Conservation (phyloP, 2,113 vertebrate species). For the Aptenodytes patagonicus region DNA sequence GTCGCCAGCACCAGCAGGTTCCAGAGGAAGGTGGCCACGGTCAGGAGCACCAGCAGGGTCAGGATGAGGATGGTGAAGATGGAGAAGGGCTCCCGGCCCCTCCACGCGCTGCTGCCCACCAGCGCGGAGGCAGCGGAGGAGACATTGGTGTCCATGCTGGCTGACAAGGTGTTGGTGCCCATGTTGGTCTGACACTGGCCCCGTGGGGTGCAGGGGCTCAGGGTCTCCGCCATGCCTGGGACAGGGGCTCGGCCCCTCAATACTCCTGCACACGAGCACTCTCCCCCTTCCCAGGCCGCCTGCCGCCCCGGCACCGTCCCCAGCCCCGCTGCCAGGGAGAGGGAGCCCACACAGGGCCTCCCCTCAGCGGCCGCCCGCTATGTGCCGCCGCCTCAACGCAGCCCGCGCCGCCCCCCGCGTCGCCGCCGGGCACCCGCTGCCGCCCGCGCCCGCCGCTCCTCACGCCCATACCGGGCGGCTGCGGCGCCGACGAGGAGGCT, state of each 20-base stretch:
- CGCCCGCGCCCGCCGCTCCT: neutral
- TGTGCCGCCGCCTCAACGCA: neutral
- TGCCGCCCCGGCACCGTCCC: neutral
- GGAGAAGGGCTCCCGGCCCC: constrained; percentile 69
- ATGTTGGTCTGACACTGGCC: neutral
- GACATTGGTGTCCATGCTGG: neutral
- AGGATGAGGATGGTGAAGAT: constrained; percentile 83
- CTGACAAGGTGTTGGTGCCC: neutral
- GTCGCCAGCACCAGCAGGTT: constrained; percentile 91
- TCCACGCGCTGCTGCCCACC: neutral
- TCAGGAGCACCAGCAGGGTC: constrained; percentile 77
- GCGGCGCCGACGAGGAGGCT: neutral
- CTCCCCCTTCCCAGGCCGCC: neutral
- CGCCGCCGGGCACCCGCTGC: neutral
- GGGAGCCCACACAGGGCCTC: neutral
- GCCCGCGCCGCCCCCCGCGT: neutral
- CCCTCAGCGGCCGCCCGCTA: neutral
- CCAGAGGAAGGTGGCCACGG: constrained; percentile 88
- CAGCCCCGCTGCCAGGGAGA: neutral
- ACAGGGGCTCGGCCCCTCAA: neutral
- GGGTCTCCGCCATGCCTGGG: neutral
- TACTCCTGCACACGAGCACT: neutral
- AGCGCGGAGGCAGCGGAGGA: neutral
- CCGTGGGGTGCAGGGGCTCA: neutral
- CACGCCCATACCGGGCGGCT: neutral